phyloP scores from a whole-genome alignment of 2,113 vertebrate species.

The Polypterus bichir region DNA sequence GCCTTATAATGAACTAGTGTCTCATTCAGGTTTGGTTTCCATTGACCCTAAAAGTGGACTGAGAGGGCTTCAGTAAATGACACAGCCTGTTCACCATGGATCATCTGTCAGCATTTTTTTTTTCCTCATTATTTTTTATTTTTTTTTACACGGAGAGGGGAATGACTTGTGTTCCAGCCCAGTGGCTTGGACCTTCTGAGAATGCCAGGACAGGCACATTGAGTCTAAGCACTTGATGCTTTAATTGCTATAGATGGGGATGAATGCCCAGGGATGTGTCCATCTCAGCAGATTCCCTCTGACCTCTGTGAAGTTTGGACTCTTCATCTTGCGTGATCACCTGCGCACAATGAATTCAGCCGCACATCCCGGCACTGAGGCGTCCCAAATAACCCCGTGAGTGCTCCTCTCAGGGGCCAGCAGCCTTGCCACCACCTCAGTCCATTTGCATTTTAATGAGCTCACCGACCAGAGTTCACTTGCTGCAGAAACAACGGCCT shows the following conservation, averaged over 20 bases:
- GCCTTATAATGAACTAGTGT: too few species aligned
- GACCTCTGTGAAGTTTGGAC: constrained; percentile 32
- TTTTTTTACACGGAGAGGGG: not conserved
- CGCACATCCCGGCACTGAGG: constrained; percentile 49
- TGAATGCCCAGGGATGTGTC: constrained; percentile 26
- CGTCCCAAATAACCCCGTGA: constrained; percentile 50
- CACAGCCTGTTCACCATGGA: too few species aligned
- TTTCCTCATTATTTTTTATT: not conserved
- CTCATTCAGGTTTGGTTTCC: too few species aligned
- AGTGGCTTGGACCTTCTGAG: not conserved
- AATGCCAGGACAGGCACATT: constrained; percentile 2
- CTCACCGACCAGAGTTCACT: constrained; percentile 10
- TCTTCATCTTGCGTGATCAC: constrained; percentile 47
- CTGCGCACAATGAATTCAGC: constrained; percentile 60
- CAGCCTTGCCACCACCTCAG: not conserved
- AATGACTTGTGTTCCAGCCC: constrained; percentile 1
- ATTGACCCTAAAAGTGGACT: too few species aligned
- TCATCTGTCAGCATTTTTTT: not conserved
- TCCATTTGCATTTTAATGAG: constrained; percentile 24
- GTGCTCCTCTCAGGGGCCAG: constrained; percentile 3
- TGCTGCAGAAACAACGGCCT: constrained; percentile 11
- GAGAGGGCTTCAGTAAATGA: too few species aligned
- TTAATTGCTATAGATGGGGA: constrained; percentile 21
- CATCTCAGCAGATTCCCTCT: constrained; percentile 35
- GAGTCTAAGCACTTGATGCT: constrained; percentile 12